A percentile compares a stretch with the other conserved stretches of the same genome.
phyloP scores from a whole-genome alignment of 2,888 invertebrate species.

The Perizoma flavofasciatum region DNA sequence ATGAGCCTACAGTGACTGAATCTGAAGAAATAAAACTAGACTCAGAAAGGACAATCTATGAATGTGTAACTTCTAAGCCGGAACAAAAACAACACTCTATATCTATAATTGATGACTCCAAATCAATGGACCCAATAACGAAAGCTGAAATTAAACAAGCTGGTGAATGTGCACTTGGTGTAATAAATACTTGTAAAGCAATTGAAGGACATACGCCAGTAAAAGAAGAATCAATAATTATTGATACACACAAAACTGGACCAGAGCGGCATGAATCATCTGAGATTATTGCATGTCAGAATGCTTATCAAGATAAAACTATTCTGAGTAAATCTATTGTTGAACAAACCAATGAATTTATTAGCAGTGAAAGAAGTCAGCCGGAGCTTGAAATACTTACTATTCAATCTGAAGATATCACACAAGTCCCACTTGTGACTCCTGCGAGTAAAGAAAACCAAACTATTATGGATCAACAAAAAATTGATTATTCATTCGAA shows the following conservation, averaged over 20 bases:
- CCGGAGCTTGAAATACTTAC: neutral
- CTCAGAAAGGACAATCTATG: slow-evolving; percentile 8
- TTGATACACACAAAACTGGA: slow-evolving; percentile 11
- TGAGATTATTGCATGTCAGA: slow-evolving; percentile 4
- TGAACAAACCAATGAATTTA: slow-evolving; percentile 35
- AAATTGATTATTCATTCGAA: slow-evolving; percentile 52
- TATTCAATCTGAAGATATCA: slow-evolving; percentile 8
- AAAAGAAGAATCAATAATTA: slow-evolving; percentile 8
- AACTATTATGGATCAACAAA: slow-evolving; percentile 22
- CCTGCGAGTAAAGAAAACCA: slow-evolving; percentile 21
- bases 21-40: neutral
- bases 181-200: slow-evolving; percentile 17
- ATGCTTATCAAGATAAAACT: slow-evolving; percentile 3
- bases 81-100: no score
- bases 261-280: slow-evolving; percentile 19
- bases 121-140: neutral
- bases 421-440: slow-evolving; percentile 13
- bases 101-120: neutral
- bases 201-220: neutral
- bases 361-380: slow-evolving; percentile 32
- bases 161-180: slow-evolving; percentile 47
- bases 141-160: slow-evolving; percentile 7
- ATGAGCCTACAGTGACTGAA: neutral
- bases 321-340: slow-evolving; percentile 28
- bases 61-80: no score